A percentile compares a stretch with the other conserved stretches of the same genome.
Conservation (phyloP, 2,113 vertebrate species). For the Amblyopsis rosae region DNA sequence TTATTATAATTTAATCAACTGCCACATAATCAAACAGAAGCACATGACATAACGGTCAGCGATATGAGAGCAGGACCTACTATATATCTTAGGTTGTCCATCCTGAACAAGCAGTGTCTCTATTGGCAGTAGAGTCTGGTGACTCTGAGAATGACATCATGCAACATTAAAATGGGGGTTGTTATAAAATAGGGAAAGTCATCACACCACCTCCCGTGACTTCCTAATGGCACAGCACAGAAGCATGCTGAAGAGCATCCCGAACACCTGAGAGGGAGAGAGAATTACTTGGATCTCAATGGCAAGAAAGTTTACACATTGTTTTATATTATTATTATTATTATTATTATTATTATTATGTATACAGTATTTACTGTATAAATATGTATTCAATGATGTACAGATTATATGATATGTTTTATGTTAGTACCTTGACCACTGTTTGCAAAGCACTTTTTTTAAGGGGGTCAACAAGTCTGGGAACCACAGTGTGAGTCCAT, state of each 20-base stretch:
- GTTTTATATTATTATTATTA: too few species aligned
- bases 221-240: conserved; percentile 92
- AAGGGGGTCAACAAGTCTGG: not conserved
- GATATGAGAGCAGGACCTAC: conserved; percentile 26
- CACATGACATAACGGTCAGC: conserved; percentile 28
- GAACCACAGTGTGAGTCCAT: not conserved
- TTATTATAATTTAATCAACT: not conserved
- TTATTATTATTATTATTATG: too few species aligned
- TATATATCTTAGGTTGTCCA: conserved; percentile 17
- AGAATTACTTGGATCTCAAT: not conserved
- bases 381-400: too few species aligned
- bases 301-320: not conserved
- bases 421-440: too few species aligned
- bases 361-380: too few species aligned
- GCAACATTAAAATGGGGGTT: conserved; percentile 60
- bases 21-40: not conserved
- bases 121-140: conserved; percentile 59
- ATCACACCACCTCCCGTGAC: conserved; percentile 89
- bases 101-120: conserved; percentile 52
- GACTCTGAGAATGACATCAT: conserved; percentile 69
- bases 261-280: conserved; percentile 80
- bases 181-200: conserved; percentile 11
- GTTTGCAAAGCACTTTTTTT: too few species aligned
- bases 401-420: too few species aligned
- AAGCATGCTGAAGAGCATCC: conserved; percentile 96